A percentile compares a stretch with the other conserved stretches of the same genome.
Conservation (phyloP, 2,113 vertebrate genomes). For the Caretta caretta region DNA sequence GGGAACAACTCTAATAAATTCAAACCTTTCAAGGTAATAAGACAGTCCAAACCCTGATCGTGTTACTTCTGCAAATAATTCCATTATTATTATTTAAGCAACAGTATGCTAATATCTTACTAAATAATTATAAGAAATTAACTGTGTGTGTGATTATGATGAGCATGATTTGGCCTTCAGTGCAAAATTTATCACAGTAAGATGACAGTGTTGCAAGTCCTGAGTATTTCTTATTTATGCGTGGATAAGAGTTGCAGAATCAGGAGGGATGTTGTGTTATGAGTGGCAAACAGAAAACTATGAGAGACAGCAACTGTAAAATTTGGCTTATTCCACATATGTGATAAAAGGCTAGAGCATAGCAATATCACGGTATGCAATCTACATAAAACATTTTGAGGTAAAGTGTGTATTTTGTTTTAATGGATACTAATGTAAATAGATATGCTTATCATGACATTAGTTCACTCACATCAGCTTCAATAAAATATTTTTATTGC, state of each 20-base stretch:
- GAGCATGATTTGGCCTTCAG: not conserved
- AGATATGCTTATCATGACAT: slow-evolving; percentile 67
- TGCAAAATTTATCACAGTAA: not conserved
- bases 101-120: not conserved
- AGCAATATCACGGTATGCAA: slow-evolving; percentile 41
- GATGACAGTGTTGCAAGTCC: accelerated
- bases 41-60: slow-evolving; percentile 43
- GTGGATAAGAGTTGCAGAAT: not conserved
- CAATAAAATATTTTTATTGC: slow-evolving; percentile 68
- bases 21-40: not conserved
- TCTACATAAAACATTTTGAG: slow-evolving; percentile 40
- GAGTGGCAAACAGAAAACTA: too few species aligned
- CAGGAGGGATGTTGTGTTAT: not conserved
- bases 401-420: slow-evolving; percentile 17
- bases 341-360: slow-evolving; percentile 59
- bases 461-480: slow-evolving; percentile 47
- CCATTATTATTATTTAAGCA: slow-evolving; percentile 47
- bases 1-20: not conserved
- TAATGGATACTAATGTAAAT: slow-evolving; percentile 68
- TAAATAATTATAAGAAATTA: slow-evolving; percentile 17
- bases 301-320: slow-evolving; percentile 24
- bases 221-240: not conserved
- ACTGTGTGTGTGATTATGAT: not conserved
- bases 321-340: slow-evolving; percentile 19
- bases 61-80: slow-evolving; percentile 53